These are phyloP conservation scores for Mus caroli DNA, from an alignment of 2,797 vertebrate genomes.

Conservation along the genomic window DNA sequence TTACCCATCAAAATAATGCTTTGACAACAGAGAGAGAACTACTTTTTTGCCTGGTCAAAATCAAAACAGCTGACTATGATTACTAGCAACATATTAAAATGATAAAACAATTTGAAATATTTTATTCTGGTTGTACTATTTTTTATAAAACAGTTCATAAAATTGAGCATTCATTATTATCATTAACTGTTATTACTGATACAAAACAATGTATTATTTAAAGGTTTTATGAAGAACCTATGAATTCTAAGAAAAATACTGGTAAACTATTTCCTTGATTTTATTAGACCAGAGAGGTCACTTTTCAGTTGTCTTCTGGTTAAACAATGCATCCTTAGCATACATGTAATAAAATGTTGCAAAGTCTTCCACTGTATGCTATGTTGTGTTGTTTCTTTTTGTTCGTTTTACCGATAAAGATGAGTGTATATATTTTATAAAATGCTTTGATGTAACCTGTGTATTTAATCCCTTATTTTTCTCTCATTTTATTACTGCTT, in stretches of 20 bases:
- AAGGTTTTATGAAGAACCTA: not conserved
- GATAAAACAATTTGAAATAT: not conserved
- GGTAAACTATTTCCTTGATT: not conserved
- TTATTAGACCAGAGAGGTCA: not conserved
- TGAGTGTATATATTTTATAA: not conserved
- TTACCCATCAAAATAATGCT: not conserved
- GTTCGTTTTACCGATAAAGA: not conserved
- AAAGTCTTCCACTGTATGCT: not conserved
- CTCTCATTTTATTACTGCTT: conserved; percentile 7
- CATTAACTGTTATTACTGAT: not conserved
- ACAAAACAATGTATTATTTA: not conserved
- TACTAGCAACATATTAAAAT: not conserved
- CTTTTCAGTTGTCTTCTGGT: not conserved
- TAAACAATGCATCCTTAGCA: not conserved
- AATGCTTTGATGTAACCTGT: not conserved
- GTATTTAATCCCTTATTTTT: not conserved
- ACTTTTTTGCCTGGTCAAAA: not conserved
- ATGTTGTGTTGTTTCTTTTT: not conserved
- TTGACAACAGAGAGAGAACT: not conserved
- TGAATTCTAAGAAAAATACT: not conserved
- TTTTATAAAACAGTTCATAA: not conserved
- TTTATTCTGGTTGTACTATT: not conserved
- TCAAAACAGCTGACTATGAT: not conserved
- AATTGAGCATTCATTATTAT: not conserved
- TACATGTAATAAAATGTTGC: not conserved